phyloP scores from a whole-genome alignment of 2,888 invertebrate species.

The Leucophora obtusa region DNA sequence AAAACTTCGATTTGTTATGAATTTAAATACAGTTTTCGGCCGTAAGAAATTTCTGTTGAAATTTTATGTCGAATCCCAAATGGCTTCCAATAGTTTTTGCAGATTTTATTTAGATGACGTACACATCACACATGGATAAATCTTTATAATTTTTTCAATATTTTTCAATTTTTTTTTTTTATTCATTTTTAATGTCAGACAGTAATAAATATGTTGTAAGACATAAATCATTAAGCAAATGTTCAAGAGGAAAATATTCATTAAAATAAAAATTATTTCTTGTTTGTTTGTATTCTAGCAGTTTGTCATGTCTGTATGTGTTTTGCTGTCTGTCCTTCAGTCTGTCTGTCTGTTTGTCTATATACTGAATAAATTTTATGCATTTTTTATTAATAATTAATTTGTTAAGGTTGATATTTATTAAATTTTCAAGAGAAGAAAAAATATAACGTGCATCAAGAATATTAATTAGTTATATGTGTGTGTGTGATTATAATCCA shows the following conservation, averaged over 20 bases:
- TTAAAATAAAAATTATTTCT: conserved; percentile 26
- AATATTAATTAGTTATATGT: not conserved
- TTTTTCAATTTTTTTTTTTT: conserved; percentile 11
- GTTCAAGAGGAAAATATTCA: conserved; percentile 60
- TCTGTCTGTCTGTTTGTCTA: conserved; percentile 12
- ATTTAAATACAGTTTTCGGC: no score
- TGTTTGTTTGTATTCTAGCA: not conserved
- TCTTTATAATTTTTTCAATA: conserved; percentile 19
- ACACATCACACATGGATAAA: conserved; percentile 10
- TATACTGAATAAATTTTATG: conserved; percentile 33
- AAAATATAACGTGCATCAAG: not conserved
- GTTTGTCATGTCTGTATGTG: not conserved
- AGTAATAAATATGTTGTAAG: conserved; percentile 62
- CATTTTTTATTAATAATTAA: conserved; percentile 57
- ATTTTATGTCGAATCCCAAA: no score
- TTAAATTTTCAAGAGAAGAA: conserved; percentile 3
- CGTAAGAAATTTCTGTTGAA: no score
- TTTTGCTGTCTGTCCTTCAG: not conserved
- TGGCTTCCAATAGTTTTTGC: no score
- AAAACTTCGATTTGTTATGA: no score
- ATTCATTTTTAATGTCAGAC: conserved; percentile 52
- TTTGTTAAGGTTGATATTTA: conserved; percentile 46
- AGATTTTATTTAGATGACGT: no score
- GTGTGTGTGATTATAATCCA: not conserved
- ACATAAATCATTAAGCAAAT: conserved; percentile 61